Conservation (phyloP, 2,797 vertebrate genomes). For the Poecilia gillii region DNA sequence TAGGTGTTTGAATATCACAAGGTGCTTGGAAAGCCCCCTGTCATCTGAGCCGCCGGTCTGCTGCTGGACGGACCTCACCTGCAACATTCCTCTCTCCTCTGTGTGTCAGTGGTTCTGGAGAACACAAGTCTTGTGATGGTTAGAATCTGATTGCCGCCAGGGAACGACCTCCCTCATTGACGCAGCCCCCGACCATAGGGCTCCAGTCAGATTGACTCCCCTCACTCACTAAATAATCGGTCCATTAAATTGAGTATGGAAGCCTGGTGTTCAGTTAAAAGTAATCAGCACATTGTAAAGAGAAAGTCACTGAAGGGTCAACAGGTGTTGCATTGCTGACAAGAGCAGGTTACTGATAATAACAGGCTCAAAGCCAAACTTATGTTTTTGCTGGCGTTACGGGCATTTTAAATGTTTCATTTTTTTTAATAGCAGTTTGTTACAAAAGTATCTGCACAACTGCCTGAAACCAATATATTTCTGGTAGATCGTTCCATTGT, state of each 20-base stretch:
- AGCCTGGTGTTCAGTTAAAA: not conserved
- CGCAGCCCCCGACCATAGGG: not conserved
- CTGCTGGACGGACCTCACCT: not conserved
- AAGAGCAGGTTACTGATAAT: not conserved
- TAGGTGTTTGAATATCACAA: not conserved
- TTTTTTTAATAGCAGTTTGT: not conserved
- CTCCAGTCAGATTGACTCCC: conserved; percentile 3
- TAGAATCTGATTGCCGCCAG: not conserved
- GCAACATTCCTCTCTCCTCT: not conserved
- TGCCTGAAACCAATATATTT: not conserved
- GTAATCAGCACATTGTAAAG: not conserved
- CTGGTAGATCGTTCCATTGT: not conserved
- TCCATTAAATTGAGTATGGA: not conserved
- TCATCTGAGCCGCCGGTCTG: not conserved
- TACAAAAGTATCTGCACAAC: not conserved
- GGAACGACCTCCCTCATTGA: not conserved
- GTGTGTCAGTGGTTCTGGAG: not conserved
- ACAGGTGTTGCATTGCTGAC: not conserved
- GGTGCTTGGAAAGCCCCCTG: not conserved
- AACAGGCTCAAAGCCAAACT: not conserved
- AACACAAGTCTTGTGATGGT: not conserved
- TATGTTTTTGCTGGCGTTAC: not conserved
- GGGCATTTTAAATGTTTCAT: not conserved
- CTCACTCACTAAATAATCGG: not conserved
- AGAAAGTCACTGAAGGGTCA: not conserved